These are phyloP conservation scores for Lutraria rhynchaena DNA, from an alignment of 1,140 invertebrate species.

Conservation along the genomic window DNA sequence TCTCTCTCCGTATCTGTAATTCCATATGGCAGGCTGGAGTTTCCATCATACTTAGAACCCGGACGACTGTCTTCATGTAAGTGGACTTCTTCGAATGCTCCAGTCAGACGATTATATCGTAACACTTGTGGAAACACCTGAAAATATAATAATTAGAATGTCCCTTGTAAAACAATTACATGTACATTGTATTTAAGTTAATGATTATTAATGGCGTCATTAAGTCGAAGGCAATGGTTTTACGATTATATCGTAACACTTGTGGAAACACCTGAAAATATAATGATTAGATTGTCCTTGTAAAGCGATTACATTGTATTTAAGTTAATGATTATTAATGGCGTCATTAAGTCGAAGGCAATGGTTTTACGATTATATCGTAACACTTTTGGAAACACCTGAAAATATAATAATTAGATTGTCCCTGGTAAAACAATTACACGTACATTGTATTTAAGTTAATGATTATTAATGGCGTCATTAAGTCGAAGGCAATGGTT, in stretches of 20 bases:
- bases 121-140: slow-evolving; percentile 80
- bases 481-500: slow-evolving; percentile 80
- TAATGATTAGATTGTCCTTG: no score
- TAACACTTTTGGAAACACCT: slow-evolving; percentile 80
- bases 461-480: no score
- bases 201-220: no score
- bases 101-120: slow-evolving; percentile 79
- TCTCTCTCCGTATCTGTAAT: slow-evolving; percentile 79
- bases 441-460: no score
- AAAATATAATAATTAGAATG: slow-evolving; percentile 27
- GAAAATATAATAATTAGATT: slow-evolving; percentile 27
- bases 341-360: no score
- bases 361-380: slow-evolving; percentile 80
- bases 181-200: no score
- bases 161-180: no score
- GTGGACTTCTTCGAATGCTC: slow-evolving; percentile 78
- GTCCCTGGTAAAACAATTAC: no score
- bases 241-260: slow-evolving; percentile 78
- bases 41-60: slow-evolving; percentile 16
- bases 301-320: no score
- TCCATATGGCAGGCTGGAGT: slow-evolving; percentile 72
- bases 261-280: slow-evolving; percentile 79
- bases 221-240: slow-evolving; percentile 80
- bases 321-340: no score
- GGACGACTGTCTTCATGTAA: slow-evolving; percentile 37